A percentile compares a stretch with the other conserved stretches of the same genome.
These are phyloP conservation scores for Xestia xanthographa DNA, from an alignment of 2,888 invertebrate genomes.

Conservation along the genomic window DNA sequence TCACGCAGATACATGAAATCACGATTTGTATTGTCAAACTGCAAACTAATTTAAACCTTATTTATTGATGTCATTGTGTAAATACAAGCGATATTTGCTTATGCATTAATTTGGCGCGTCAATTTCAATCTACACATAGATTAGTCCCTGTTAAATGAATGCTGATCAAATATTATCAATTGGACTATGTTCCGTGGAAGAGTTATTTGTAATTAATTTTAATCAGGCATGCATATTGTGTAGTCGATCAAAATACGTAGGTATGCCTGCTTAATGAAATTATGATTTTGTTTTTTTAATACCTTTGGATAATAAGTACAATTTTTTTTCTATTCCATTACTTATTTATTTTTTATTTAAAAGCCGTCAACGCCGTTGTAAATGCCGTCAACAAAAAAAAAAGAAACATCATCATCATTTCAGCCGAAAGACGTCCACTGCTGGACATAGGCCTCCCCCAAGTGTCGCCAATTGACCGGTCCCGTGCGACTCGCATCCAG, in stretches of 20 bases:
- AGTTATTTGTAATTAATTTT: conserved; percentile 21
- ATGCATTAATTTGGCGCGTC: conserved; percentile 51
- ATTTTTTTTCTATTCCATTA: no score
- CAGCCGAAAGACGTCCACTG: no score
- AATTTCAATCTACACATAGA: conserved; percentile 53
- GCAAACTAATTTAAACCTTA: conserved; percentile 58
- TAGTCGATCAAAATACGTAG: conserved; percentile 1
- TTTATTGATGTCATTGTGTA: conserved; percentile 37
- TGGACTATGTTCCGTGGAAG: neutral
- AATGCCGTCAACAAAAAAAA: no score
- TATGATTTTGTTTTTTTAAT: neutral
- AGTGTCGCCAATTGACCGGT: no score
- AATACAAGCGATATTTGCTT: conserved; percentile 41
- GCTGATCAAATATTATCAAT: conserved; percentile 39
- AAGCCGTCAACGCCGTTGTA: no score
- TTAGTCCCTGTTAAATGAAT: conserved; percentile 38
- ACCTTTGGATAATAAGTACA: no score
- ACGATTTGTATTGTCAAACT: conserved; percentile 30
- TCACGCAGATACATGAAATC: conserved; percentile 53
- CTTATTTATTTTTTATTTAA: no score
- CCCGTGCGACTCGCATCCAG: no score
- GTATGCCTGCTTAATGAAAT: neutral
- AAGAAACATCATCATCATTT: no score
- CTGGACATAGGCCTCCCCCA: no score
- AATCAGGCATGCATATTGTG: neutral